Conservation (phyloP, 2,888 invertebrate genomes). For the Synanthedon formicaeformis region DNA sequence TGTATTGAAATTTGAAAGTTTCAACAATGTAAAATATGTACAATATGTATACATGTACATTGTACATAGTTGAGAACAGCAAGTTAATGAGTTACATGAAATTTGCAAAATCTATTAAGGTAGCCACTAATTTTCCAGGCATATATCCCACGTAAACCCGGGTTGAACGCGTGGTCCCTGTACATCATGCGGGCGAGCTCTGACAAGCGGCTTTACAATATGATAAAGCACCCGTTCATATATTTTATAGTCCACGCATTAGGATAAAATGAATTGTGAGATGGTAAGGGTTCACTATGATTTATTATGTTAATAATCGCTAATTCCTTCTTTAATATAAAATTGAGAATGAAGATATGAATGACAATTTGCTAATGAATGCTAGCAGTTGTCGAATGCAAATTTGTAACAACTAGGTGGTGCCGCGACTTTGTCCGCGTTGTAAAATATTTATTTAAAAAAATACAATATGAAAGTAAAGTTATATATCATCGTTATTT, state of each 20-base stretch:
- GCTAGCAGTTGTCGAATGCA: not conserved
- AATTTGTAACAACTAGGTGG: not conserved
- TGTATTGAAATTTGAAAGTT: too few species aligned
- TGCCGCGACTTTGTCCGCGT: too few species aligned
- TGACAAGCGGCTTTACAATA: slow-evolving; percentile 59
- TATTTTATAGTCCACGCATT: slow-evolving; percentile 57
- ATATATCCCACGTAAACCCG: slow-evolving; percentile 22
- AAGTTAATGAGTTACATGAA: slow-evolving; percentile 2
- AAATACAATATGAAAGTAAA: too few species aligned
- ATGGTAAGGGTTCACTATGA: not conserved
- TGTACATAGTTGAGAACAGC: too few species aligned
- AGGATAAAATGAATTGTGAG: slow-evolving; percentile 26
- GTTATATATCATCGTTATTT: too few species aligned
- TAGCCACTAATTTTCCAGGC: slow-evolving; percentile 38
- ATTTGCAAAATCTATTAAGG: slow-evolving; percentile 40
- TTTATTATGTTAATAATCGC: not conserved
- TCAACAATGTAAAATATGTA: too few species aligned
- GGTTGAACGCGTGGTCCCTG: slow-evolving; percentile 41
- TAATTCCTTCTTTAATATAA: not conserved
- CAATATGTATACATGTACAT: too few species aligned
- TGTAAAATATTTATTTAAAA: too few species aligned
- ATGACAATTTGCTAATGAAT: not conserved
- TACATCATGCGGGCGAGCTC: slow-evolving; percentile 50
- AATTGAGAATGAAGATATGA: not conserved
- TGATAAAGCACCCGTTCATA: slow-evolving; percentile 65